Evolutionary conservation across 2,888 invertebrate genomes (phyloP).

Genomic region (Seira musarum): DNA sequence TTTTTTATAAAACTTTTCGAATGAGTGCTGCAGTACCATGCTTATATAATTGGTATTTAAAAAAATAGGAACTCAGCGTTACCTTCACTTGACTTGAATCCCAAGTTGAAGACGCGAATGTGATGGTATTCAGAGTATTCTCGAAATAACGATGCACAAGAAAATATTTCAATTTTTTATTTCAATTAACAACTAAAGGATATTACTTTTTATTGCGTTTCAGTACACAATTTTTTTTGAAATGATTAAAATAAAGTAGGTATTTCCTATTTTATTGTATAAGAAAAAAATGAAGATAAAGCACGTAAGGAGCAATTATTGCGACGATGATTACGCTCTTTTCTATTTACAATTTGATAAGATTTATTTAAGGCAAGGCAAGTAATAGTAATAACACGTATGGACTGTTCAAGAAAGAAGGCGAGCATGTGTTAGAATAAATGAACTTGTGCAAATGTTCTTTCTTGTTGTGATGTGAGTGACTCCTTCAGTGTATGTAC

Average conservation of each 20-base stretch:
- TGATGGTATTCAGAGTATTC: too few species aligned
- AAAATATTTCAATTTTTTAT: too few species aligned
- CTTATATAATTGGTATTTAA: too few species aligned
- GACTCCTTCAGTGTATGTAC: background rate
- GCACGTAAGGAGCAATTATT: background rate
- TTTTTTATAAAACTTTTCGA: too few species aligned
- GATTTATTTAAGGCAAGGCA: background rate
- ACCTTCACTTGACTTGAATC: too few species aligned
- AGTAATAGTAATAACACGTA: background rate
- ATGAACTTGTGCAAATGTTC: background rate
- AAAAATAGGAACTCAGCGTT: too few species aligned
- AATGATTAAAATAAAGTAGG: background rate
- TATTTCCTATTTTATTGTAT: background rate
- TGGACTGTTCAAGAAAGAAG: background rate
- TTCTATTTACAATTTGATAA: constrained; percentile 5
- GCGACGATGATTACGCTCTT: background rate
- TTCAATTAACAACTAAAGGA: too few species aligned
- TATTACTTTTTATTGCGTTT: too few species aligned
- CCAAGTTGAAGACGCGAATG: too few species aligned
- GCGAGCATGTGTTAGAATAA: background rate
- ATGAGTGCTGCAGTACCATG: too few species aligned
- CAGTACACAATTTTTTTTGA: background rate
- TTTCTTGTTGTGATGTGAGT: background rate
- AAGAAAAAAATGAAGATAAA: background rate
- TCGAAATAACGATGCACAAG: too few species aligned